Base-by-base conservation (phyloP, 2,113 vertebrate genomes). In the Felis chaus region DNA sequence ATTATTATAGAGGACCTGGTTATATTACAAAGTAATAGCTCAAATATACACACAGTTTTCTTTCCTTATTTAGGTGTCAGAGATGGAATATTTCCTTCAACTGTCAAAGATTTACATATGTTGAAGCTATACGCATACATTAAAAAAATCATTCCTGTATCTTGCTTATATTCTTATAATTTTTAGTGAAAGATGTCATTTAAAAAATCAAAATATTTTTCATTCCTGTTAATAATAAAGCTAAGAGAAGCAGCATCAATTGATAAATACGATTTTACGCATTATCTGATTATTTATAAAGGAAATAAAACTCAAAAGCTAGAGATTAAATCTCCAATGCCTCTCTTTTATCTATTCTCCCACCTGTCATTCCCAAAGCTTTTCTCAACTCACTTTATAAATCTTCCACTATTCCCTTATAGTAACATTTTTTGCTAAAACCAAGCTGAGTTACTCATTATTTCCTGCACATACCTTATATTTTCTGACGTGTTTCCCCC, bases 1-100 rank as follows among this genome's bases (percentile, higher is more conserved):
- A 61, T 84, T 69, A 87, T 63, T 65, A 18, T 27, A 86, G 13
- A 92, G 19, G 12, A 48, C 3, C 19, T 53, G 16, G 15, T 45
- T 53, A 97, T 10, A 80, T 87, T 96, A 48, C 61, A 89, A 71
- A 85, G 16, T 39, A 94, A 55, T 50, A 74, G 1, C 1, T 68
- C 10, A 36, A 81, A 65, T 86, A 45, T 53, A 65, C 12, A 73
- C 2, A 50, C 5, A 61, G 29, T 74, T 90, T 79, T 69, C 31
- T 95, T 94, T 61, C 48, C 11, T 79, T 71, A 45, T 61, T 90
- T 80, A 33, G 16, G 19, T 83, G 5, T 94, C 4, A 80, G 13
- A 89, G 29, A 63, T 19, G 3, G 89, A 78, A 66, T 97, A 80
- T 74, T 74, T 97, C 89, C 10, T 82, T 89, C 31, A 97, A 18